These are phyloP conservation scores for Ibidorhyncha struthersii DNA, from an alignment of 2,113 vertebrate species.

Conservation along the genomic window DNA sequence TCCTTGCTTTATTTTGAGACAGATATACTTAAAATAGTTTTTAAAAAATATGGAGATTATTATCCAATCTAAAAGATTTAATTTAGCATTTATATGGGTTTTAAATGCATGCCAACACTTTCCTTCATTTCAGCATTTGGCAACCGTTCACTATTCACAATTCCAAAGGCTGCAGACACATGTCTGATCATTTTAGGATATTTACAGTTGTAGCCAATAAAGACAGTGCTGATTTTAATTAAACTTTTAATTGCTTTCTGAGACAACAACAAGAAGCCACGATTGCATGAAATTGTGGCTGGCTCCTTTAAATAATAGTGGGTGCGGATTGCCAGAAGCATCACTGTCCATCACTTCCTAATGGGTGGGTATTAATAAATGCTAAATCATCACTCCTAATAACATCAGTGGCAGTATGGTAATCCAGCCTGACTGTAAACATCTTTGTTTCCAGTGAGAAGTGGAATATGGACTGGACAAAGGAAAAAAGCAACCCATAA, in stretches of 20 bases:
- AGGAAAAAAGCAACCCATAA: background rate
- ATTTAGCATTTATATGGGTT: constrained; percentile 72
- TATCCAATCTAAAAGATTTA: constrained; percentile 76
- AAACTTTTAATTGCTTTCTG: constrained; percentile 66
- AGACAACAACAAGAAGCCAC: constrained; percentile 55
- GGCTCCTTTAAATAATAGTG: constrained; percentile 52
- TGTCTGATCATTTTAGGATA: constrained; percentile 65
- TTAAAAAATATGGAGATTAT: constrained; percentile 74
- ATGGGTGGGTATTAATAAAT: constrained; percentile 32
- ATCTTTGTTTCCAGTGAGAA: background rate
- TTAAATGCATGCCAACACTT: constrained; percentile 70
- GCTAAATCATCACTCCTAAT: constrained; percentile 41
- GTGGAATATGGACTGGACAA: background rate
- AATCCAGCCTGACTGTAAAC: background rate
- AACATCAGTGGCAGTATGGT: background rate
- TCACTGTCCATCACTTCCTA: constrained; percentile 27
- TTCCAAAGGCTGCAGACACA: constrained; percentile 67
- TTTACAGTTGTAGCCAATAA: constrained; percentile 67
- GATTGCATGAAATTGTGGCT: constrained; percentile 28
- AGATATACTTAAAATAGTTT: constrained; percentile 75
- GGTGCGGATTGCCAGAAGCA: background rate
- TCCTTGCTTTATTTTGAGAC: constrained; percentile 71
- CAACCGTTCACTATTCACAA: constrained; percentile 55
- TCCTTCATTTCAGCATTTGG: constrained; percentile 59
- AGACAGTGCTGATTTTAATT: constrained; percentile 68